Conservation (phyloP, 2,113 vertebrate genomes). For the Phycodurus eques region DNA sequence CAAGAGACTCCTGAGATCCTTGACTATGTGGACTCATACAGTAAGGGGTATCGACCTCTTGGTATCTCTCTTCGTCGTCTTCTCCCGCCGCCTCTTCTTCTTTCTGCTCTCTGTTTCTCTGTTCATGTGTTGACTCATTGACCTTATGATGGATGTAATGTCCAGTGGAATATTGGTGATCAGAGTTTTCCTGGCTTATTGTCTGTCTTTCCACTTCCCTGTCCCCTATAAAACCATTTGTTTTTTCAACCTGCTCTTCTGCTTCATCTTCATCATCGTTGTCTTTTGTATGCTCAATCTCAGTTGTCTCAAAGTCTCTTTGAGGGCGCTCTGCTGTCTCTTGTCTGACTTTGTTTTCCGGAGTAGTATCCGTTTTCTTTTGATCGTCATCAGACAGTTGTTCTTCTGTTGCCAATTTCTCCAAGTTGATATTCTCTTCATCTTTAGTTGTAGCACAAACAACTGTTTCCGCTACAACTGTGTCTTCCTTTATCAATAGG, state of each 20-base stretch:
- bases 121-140: slow-evolving; percentile 66
- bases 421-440: slow-evolving; percentile 4
- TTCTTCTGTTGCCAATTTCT: slow-evolving; percentile 42
- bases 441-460: slow-evolving; percentile 25
- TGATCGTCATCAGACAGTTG: slow-evolving; percentile 39
- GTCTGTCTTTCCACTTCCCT: slow-evolving; percentile 53
- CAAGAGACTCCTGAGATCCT: slow-evolving; percentile 59
- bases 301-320: neutral
- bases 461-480: slow-evolving; percentile 22
- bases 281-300: slow-evolving; percentile 17
- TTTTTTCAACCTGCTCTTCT: slow-evolving; percentile 37
- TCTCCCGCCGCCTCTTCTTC: slow-evolving; percentile 51
- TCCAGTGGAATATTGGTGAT: slow-evolving; percentile 78
- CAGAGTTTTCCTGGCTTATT: slow-evolving; percentile 67
- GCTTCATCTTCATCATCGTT: slow-evolving; percentile 38
- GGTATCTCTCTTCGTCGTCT: slow-evolving; percentile 36
- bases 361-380: slow-evolving; percentile 44
- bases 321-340: slow-evolving; percentile 7
- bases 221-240: slow-evolving; percentile 26
- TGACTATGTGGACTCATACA: slow-evolving; percentile 56
- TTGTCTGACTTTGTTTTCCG: slow-evolving; percentile 48
- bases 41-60: slow-evolving; percentile 39
- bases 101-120: slow-evolving; percentile 59
- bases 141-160: slow-evolving; percentile 64
- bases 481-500: slow-evolving; percentile 23